A percentile compares a stretch with the other conserved stretches of the same genome.
Conservation (phyloP, 2,888 invertebrate genomes). For the Cheilosia pagana region DNA sequence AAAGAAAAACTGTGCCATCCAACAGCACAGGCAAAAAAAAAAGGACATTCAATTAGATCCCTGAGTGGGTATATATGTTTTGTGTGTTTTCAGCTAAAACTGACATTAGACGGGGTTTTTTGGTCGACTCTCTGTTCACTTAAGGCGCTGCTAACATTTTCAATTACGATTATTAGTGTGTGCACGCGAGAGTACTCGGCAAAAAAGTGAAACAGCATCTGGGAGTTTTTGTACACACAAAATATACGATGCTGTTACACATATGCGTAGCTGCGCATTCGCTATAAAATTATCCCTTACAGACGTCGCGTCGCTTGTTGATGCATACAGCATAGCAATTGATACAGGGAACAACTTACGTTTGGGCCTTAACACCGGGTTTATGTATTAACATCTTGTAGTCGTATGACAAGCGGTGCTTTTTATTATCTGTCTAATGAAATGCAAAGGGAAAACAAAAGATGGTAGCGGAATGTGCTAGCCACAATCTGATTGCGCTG, state of each 20-base stretch:
- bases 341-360: too few species aligned
- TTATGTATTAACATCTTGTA: background rate
- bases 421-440: background rate
- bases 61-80: conserved; percentile 32
- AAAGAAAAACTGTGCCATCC: conserved; percentile 6
- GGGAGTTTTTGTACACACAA: background rate
- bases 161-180: conserved; percentile 66
- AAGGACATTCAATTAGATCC: conserved; percentile 62
- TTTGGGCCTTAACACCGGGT: background rate
- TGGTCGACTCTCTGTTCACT: conserved; percentile 22
- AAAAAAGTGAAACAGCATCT: conserved; percentile 30
- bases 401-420: background rate
- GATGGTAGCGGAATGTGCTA: background rate
- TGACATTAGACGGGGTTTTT: conserved; percentile 26
- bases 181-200: conserved; percentile 41
- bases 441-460: background rate
- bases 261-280: background rate
- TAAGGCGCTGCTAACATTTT: conserved; percentile 52
- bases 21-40: conserved; percentile 21
- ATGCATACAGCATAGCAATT: too few species aligned
- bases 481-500: background rate
- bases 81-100: conserved; percentile 13
- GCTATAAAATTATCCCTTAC: background rate
- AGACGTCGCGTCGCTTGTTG: too few species aligned
- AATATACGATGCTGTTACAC: background rate